Evolutionary conservation across 2,888 invertebrate genomes (phyloP), one percentile per base, ranked within the genome.

Genomic region (Melipona beecheii): DNA sequence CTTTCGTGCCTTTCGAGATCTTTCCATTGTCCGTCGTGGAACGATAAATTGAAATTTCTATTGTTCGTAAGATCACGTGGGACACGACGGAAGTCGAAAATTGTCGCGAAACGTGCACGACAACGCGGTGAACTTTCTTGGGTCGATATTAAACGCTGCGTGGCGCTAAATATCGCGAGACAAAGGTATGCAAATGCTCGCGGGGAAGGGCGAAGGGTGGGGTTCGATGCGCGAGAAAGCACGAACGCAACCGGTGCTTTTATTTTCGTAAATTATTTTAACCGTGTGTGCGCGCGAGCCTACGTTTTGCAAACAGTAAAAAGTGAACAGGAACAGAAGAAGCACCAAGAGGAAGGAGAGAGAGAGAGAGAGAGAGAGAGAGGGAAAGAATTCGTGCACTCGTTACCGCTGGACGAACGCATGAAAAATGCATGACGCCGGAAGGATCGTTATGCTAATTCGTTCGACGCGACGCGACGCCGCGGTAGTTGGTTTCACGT

Each of bases 361-460:
- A 60, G 36, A 17, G 19, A 71, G n/a, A 31, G 21, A 73, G 24
- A 52, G 31, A 31, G 43, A 73, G 27, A 66, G 17, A 49, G 11
- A 58, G 27, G 31, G 19, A 69, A 52, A 21, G 58, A 50, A 77
- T 72, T 81, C 78, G 79, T 65, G 70, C 77, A 82, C 70, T 86
- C 84, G 81, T 87, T 86, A 86, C 81, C 71, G 54, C n/a, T 62
- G 77, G 75, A 77, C 75, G 83, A 76, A 68, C 78, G 49, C 83
- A 89, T 89, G 89, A 89, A 89, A 89, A 89, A 89, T 89, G 89
- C 86, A 89, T 89, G 87, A 79, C 75, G 86, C 83, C 79, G 84
- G 81, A 82, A 89, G 87, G 81, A 89, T 87, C 84, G 87, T 89
- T 89, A 89, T 89, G 89, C 86, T 86, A 89, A 89, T 89, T 80